Evolutionary conservation across 2,113 vertebrate species (phyloP).

Genomic region (Elachura formosa): DNA sequence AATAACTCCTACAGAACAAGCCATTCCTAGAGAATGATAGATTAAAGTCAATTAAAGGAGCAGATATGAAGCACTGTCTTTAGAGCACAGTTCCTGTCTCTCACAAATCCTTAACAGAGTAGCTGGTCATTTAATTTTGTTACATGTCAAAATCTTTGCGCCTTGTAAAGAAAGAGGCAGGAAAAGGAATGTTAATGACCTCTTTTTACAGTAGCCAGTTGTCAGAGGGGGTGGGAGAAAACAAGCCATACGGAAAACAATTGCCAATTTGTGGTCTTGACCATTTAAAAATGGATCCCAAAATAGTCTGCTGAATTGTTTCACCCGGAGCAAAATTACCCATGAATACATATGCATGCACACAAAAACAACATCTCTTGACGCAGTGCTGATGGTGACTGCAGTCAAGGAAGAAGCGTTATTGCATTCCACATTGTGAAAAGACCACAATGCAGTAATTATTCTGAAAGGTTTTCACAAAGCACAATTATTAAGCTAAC

Average conservation of each 20-base stretch:
- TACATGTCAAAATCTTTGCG: not conserved
- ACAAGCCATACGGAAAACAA: constrained; percentile 27
- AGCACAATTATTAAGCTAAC: constrained; percentile 56
- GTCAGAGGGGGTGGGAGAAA: constrained; percentile 19
- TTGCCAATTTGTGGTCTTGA: constrained; percentile 45
- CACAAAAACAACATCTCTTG: constrained; percentile 51
- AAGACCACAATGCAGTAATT: constrained; percentile 57
- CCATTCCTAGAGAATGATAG: not conserved
- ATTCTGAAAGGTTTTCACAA: constrained; percentile 60
- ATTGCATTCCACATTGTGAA: constrained; percentile 34
- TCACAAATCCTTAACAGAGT: not conserved
- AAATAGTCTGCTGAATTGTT: constrained; percentile 56
- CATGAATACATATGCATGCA: constrained; percentile 50
- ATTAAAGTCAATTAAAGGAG: not conserved
- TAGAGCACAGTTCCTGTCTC: not conserved
- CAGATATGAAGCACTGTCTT: not conserved
- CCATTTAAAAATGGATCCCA: constrained; percentile 50
- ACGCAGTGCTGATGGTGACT: constrained; percentile 48
- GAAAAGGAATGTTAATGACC: not conserved
- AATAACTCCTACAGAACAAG: not conserved
- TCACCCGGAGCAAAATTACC: constrained; percentile 43
- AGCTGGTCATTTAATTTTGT: not conserved
- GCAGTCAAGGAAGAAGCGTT: constrained; percentile 48
- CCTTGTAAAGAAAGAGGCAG: not conserved
- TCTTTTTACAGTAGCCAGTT: constrained; percentile 22